Base-by-base conservation (phyloP, 2,888 invertebrate genomes). In the Drosophila merina region DNA sequence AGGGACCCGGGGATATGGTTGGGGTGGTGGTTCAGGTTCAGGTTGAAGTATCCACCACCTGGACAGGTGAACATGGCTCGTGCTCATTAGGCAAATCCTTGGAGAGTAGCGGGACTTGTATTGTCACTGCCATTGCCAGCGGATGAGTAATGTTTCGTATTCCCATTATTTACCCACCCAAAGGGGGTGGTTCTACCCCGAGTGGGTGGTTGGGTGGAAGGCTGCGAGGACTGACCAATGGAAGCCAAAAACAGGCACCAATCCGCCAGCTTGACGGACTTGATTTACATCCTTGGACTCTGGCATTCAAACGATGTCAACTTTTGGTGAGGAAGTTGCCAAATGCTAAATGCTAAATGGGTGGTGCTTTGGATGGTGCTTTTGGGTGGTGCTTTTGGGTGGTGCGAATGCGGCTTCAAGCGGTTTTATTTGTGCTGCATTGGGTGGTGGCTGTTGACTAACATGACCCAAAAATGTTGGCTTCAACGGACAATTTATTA, bases 21-120 rank as follows among this genome's bases (percentile, higher is more conserved):
- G n/a, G 54, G 50, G 44, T 31, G 47, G 14, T 62, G 54, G 40
- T 48, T 44, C 58, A 45, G 71, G 14, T 49, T 28, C 4, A 4
- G 28, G 48, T 33, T 10, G 26, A 42, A 30, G 25, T 20, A 33
- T 47, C 68, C 67, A 69, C 68, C 77, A 70, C 73, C 68, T 67
- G 56, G 66, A 42, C 59, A 33, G 38, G 45, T 20, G 49, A 30
- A 76, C 82, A 81, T 71, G 86, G 73, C 86, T 42, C 3, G 73
- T 58, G 84, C 82, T 88, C 82, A 83, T 83, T 83, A 83, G 67
- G 59, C 66, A 74, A 88, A 86, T 83, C 82, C 82, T 86, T 88
- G 64, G 82, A 83, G 82, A 82, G 72, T 49, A 48, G 36, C 60
- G 9, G 47, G 31, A 60, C n/a, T n/a, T 25, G 42, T 33, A 51